Conservation (phyloP, 2,797 vertebrate genomes). For the Sebastiscus tertius region DNA sequence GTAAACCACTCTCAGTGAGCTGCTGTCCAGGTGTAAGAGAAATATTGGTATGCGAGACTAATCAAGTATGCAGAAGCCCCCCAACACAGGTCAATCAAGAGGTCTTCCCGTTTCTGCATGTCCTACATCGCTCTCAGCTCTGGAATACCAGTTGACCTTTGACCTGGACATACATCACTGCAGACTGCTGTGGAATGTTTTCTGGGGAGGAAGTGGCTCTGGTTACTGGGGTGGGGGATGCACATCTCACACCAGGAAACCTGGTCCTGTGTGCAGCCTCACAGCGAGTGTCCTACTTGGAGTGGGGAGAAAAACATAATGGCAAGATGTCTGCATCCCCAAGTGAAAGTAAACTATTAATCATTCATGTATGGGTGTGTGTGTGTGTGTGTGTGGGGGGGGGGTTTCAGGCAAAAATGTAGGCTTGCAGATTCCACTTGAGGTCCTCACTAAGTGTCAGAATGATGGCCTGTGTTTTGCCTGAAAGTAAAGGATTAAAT, state of each 20-base stretch:
- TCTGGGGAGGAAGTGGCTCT: constrained; percentile 69
- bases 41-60: constrained; percentile 43
- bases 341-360: constrained; percentile 67
- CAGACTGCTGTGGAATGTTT: constrained; percentile 76
- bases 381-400: neutral
- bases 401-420: constrained; percentile 48
- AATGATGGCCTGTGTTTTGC: constrained; percentile 42
- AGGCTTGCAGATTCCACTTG: constrained; percentile 34
- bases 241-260: constrained; percentile 62
- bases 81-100: constrained; percentile 38
- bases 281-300: constrained; percentile 32
- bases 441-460: constrained; percentile 39
- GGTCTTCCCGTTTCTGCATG: constrained; percentile 58
- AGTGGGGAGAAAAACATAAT: constrained; percentile 19
- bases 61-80: constrained; percentile 30
- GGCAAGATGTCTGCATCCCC: constrained; percentile 47
- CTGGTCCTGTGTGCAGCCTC: constrained; percentile 45
- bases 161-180: constrained; percentile 77
- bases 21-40: neutral
- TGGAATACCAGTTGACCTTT: constrained; percentile 78
- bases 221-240: constrained; percentile 52
- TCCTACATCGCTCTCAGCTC: constrained; percentile 45
- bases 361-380: constrained; percentile 58
- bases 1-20: neutral
- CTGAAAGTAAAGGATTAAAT: constrained; percentile 77